phyloP scores from a whole-genome alignment of 2,113 vertebrate species.

The Monarcha castaneiventris region DNA sequence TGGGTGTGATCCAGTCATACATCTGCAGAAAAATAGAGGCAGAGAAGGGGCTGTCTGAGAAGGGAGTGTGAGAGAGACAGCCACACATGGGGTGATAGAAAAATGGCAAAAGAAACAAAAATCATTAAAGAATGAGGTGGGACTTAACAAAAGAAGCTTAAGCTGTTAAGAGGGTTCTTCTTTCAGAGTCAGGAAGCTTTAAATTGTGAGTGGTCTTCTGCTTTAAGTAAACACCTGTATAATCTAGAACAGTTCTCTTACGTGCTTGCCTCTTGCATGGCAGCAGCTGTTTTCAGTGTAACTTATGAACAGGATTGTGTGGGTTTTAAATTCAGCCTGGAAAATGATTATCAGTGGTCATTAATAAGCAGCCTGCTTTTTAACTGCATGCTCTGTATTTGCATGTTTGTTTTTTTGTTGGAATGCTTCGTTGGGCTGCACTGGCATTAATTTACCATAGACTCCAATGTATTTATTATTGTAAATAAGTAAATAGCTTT shows the following conservation, averaged over 20 bases:
- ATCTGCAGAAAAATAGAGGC: background rate
- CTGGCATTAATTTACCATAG: background rate
- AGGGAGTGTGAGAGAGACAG: background rate
- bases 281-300: background rate
- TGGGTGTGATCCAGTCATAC: background rate
- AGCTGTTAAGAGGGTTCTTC: background rate
- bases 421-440: background rate
- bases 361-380: background rate
- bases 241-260: background rate
- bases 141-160: background rate
- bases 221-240: background rate
- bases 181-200: background rate
- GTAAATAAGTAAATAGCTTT: conserved; percentile 22
- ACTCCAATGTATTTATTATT: background rate
- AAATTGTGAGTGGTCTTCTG: background rate
- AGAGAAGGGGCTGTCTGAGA: background rate
- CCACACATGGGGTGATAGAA: background rate
- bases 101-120: background rate
- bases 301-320: background rate
- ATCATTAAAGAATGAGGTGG: background rate
- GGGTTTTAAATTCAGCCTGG: background rate
- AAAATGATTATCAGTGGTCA: background rate
- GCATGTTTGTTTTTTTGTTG: background rate
- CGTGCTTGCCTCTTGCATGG: accelerated
- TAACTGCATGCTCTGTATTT: background rate